Percentiles rank a stretch among this genome's conserved stretches.
Evolutionary conservation across 1,140 invertebrate genomes (phyloP).

Genomic region (Planococcus citri): DNA sequence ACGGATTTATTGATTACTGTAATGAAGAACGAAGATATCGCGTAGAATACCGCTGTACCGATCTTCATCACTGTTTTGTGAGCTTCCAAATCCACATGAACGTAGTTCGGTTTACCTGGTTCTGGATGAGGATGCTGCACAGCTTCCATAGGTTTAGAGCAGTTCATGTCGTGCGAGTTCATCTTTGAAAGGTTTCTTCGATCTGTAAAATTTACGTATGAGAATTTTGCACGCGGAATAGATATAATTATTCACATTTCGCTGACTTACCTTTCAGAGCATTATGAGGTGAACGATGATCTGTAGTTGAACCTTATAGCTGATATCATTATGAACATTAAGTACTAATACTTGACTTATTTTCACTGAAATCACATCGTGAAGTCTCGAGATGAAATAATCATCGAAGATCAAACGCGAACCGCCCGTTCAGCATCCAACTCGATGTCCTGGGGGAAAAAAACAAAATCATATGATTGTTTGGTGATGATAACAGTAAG

Average conservation of each 20-base stretch:
- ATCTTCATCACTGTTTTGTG: conserved; percentile 22
- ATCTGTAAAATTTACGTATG: not conserved
- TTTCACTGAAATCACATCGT: not conserved
- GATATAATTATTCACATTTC: not conserved
- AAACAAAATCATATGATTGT: not conserved
- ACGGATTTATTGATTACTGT: conserved; percentile 94
- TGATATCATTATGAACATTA: not conserved
- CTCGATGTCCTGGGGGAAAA: not conserved
- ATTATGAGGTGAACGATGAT: not conserved
- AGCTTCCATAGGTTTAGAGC: not conserved
- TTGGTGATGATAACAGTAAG: no score
- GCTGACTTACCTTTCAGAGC: not conserved
- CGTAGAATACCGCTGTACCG: conserved; percentile 55
- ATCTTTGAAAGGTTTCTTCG: not conserved
- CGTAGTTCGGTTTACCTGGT: not conserved
- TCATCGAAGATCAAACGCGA: no score
- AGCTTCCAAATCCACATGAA: not conserved
- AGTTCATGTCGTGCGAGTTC: not conserved
- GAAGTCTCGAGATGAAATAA: no score
- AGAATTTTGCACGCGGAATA: not conserved
- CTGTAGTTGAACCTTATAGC: not conserved
- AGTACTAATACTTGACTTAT: not conserved
- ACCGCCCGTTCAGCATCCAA: not conserved
- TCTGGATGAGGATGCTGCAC: not conserved
- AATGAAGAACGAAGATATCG: conserved; percentile 79